phyloP scores from a whole-genome alignment of 2,888 invertebrate species.

The Eucera pruinosa region DNA sequence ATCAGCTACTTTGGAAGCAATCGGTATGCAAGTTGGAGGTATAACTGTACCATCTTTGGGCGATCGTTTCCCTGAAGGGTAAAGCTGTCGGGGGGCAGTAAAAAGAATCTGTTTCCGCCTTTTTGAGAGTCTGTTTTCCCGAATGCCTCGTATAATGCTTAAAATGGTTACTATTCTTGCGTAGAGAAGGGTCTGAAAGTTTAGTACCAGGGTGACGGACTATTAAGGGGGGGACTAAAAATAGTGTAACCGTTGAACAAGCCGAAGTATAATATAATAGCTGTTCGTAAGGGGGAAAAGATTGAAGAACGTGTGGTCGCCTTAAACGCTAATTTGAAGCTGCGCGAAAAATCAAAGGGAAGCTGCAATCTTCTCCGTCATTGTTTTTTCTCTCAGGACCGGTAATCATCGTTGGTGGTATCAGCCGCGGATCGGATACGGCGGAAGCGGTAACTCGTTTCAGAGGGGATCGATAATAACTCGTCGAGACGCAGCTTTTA shows the following conservation, averaged over 20 bases:
- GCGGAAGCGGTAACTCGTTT: conserved; percentile 40
- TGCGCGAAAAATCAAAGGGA: neutral
- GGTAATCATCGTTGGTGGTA: conserved; percentile 37
- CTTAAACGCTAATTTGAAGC: neutral
- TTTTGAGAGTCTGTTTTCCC: conserved; percentile 60
- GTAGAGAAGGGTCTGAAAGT: neutral
- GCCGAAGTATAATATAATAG: neutral
- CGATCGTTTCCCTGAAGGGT: conserved; percentile 39
- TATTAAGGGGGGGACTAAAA: conserved; percentile 5
- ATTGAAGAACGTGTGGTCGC: too few species aligned
- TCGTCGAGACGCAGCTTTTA: conserved; percentile 26
- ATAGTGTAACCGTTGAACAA: neutral
- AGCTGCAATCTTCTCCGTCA: conserved; percentile 22
- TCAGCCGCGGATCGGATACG: conserved; percentile 27
- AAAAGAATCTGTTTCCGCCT: conserved; percentile 75
- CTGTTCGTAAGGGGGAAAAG: neutral
- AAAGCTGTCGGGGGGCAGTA: conserved; percentile 64
- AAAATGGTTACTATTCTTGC: neutral
- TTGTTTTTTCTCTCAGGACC: neutral
- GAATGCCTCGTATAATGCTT: conserved; percentile 25
- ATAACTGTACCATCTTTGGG: too few species aligned
- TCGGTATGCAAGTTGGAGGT: too few species aligned
- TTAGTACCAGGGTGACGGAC: neutral
- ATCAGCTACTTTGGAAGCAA: too few species aligned
- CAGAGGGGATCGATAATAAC: conserved; percentile 41